Base-by-base conservation (phyloP, 2,113 vertebrate species). In the Epinephelus moara region DNA sequence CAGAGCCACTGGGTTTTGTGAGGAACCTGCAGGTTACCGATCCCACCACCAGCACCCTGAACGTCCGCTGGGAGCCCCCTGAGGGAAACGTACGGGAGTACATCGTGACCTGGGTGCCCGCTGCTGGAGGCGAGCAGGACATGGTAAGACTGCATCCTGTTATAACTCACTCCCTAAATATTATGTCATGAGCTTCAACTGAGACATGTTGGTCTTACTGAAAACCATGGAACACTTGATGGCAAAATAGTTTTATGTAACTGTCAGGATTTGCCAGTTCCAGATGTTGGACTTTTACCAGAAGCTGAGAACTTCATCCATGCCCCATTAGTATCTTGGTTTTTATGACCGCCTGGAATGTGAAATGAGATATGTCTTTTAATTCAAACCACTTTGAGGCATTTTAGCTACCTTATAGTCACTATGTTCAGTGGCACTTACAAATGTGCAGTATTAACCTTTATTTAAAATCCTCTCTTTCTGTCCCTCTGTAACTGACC, bases 21-120 rank as follows among this genome's bases (percentile, higher is more conserved):
- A 96, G 95, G 90, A 98, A 97, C 68, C 90, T 99, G 80, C 96
- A 97, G 77, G 96, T 99, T 19, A 97, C 95, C 13, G 97, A 99
- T 84, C 98, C 98, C 6, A 97, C 97, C n/a, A 96, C 97, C 89
- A 98, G 97, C 91, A 97, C 95, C 79, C 94, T 99, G 30, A 97
- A 97, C 7, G 96, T 98, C 6, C 96, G 97, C 78, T 99, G 98
- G 98, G 97, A 98, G 2, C 95, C 97, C 0, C 97, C 98, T 0
- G 97, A 97, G 8, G 98, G 97, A 14, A 97, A 93, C 4, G 98
- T 99, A 0, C 96, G 97, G 13, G 98, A 99, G 57, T 99, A 99
- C 15, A 96, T 96, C 2, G 78, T 99, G 62, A 95, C 95, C 80
- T 99, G 97, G 73, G 88, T 94, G 73, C 96, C 97, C 1, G 50